Base-by-base conservation (phyloP, 2,888 invertebrate genomes). In the Perdita meconis region DNA sequence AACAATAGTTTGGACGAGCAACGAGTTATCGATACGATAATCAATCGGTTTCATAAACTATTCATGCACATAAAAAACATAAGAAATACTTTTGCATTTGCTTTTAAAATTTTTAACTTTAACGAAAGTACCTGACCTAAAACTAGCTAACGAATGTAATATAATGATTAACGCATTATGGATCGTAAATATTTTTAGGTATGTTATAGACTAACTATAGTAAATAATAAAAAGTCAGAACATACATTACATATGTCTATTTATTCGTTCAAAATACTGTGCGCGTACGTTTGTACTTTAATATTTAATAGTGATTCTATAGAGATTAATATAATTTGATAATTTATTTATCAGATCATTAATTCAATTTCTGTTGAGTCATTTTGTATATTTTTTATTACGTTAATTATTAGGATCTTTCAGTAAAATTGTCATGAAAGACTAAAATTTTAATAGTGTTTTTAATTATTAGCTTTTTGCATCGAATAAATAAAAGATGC, bases 51-150 rank as follows among this genome's bases (percentile, higher is more conserved):
- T 57, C 47, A 22, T 60, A 50, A 65, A 55, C n/a, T 55, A 34
- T 64, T 40, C 1, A 44, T 34, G 16, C 4, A 40, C 1, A 24
- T 19, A 30, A 26, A 36, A 42, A 26, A 44, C 22, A 34, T 64
- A 55, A 56, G 38, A 61, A 44, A 50, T 73, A 64, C 66, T 61
- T 61, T 76, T 67, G 56, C 75, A 74, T 66, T 66, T 56, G 30
- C 59, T 74, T 75, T 75, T 60, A 13, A 66, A 40, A 12, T 4
- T 60, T 60, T 34, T 59, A 60, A 63, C 16, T 42, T 19, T 13
- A 47, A 65, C 24, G 65, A 3, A 51, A 65, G 66, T 74, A 74
- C 66, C 65, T 63, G 47, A 69, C 47, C 42, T 55, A 12, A 36
- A 51, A 66, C 13, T 64, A 64, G 36, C 16, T 44, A 16, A 42